A percentile compares a stretch with the other conserved stretches of the same genome.
phyloP scores from a whole-genome alignment of 35 echinoderm and acorn worm species.

The Heliocidaris erythrogramma region DNA sequence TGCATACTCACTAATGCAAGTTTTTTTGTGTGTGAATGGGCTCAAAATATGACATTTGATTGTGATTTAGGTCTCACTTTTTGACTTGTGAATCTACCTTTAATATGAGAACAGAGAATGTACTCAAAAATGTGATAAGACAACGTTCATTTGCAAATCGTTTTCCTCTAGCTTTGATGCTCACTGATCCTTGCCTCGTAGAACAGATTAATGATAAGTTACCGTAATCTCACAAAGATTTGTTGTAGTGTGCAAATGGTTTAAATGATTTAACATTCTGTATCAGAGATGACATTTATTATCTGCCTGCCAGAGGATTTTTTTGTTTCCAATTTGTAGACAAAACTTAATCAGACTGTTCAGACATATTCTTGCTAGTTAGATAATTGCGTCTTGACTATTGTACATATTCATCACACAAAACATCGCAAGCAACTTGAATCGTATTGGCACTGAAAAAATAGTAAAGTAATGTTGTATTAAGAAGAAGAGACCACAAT shows the following conservation, averaged over 20 bases:
- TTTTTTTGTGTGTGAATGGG: too few relatives aligned
- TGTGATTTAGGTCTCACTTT: background rate
- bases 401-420: too few relatives aligned
- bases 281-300: background rate
- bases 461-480: too few relatives aligned
- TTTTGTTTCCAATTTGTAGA: background rate
- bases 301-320: background rate
- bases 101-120: too few relatives aligned
- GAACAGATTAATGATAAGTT: background rate
- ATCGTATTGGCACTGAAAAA: background rate
- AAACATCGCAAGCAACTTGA: too few relatives aligned
- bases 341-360: background rate
- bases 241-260: background rate
- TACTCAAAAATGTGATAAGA: background rate
- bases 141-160: background rate
- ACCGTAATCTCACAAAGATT: background rate
- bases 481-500: too few relatives aligned
- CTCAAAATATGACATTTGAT: background rate
- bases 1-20: too few relatives aligned
- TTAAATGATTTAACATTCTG: background rate
- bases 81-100: too few relatives aligned
- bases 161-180: background rate
- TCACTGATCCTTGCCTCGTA: background rate
- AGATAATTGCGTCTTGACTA: too few relatives aligned
- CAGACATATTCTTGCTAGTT: too few relatives aligned